Conservation (phyloP, 1,140 invertebrate genomes). For the Drosophila pseudoobscura region DNA sequence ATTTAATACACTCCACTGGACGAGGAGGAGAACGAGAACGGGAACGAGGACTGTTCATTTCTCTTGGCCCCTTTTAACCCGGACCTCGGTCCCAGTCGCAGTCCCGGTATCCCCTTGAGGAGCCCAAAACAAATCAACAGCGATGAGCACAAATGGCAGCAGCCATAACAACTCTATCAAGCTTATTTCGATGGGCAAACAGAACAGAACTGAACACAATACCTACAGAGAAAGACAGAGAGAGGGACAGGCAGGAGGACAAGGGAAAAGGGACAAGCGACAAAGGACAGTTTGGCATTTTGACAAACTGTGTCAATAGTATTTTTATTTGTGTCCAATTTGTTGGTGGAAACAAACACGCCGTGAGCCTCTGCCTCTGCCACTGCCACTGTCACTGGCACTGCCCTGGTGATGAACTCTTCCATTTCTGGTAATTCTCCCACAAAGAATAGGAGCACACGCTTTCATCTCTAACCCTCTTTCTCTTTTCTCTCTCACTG, state of each 20-base stretch:
- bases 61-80: constrained; percentile 46
- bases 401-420: too few relatives aligned
- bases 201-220: constrained; percentile 26
- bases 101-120: constrained; percentile 28
- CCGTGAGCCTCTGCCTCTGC: constrained; percentile 11
- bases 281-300: constrained; percentile 59
- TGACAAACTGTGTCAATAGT: constrained; percentile 83
- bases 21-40: neutral
- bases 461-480: constrained; percentile 13
- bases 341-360: constrained; percentile 57
- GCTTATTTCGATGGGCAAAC: constrained; percentile 78
- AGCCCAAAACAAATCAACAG: constrained; percentile 74
- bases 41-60: neutral
- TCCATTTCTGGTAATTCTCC: too few relatives aligned
- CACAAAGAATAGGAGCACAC: too few relatives aligned
- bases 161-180: constrained; percentile 79
- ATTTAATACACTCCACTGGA: constrained; percentile 75
- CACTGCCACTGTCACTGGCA: too few relatives aligned
- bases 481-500: constrained; percentile 11
- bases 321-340: constrained; percentile 83
- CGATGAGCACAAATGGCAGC: constrained; percentile 75
- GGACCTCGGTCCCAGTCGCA: neutral
- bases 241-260: neutral
- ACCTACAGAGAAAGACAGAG: neutral
- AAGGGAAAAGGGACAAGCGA: constrained; percentile 9